phyloP scores from a whole-genome alignment of 2,888 invertebrate species.

The Perdita meconis region DNA sequence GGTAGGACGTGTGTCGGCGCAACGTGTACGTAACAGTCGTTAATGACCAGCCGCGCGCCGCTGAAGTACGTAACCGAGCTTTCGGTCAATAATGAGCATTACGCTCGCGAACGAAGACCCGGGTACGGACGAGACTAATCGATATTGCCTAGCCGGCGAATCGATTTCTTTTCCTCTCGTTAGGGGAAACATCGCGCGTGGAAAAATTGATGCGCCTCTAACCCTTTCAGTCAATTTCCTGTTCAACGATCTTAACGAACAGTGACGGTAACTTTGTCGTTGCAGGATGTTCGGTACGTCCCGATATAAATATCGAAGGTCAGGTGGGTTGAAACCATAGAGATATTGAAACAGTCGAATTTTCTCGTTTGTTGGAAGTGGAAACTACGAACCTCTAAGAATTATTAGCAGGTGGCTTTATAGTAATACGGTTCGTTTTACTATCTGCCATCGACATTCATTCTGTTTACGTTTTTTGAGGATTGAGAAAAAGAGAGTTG shows the following conservation, averaged over 20 bases:
- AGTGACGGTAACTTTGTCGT: neutral
- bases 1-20: constrained; percentile 39
- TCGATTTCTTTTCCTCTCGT: constrained; percentile 22
- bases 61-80: constrained; percentile 54
- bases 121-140: constrained; percentile 30
- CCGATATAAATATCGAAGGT: neutral
- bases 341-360: neutral
- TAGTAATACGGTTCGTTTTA: too few relatives aligned
- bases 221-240: constrained; percentile 29
- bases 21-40: constrained; percentile 66
- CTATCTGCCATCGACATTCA: too few relatives aligned
- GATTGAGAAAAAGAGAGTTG: too few relatives aligned
- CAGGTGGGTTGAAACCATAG: neutral
- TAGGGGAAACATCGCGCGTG: too few relatives aligned
- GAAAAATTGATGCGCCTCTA: constrained; percentile 26
- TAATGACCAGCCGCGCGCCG: constrained; percentile 60
- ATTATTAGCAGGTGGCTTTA: too few relatives aligned
- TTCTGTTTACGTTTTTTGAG: too few relatives aligned
- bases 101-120: constrained; percentile 20
- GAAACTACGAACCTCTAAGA: too few relatives aligned
- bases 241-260: constrained; percentile 4
- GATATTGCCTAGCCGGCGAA: constrained; percentile 19
- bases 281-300: neutral
- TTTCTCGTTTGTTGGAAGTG: neutral
- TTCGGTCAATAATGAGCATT: constrained; percentile 58